Conservation (phyloP, 2,113 vertebrate genomes). For the Accipiter virgatus region DNA sequence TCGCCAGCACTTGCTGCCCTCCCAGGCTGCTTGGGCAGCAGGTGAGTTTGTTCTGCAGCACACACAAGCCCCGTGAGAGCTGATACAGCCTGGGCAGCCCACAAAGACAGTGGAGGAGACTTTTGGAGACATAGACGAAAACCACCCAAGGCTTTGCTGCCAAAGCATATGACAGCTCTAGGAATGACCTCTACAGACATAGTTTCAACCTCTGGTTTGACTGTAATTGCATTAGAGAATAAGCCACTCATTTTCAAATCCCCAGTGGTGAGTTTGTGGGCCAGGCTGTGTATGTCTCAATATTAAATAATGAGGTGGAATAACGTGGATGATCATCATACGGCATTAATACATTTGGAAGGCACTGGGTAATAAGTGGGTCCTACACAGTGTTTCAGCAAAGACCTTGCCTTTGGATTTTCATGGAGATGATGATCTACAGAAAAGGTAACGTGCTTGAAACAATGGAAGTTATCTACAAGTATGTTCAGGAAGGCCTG, state of each 20-base stretch:
- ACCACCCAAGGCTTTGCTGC: not conserved
- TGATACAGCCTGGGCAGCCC: not conserved
- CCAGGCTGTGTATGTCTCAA: not conserved
- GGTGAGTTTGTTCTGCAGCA: not conserved
- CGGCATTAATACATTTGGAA: not conserved
- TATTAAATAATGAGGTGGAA: not conserved
- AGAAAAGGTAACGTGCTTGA: not conserved
- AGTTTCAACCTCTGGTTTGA: not conserved
- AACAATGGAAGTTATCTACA: conserved; percentile 49
- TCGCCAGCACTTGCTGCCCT: not conserved
- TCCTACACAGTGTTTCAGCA: not conserved
- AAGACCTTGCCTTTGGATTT: not conserved
- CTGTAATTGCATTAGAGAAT: not conserved
- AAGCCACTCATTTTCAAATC: not conserved
- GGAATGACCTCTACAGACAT: not conserved
- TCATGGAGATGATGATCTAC: not conserved
- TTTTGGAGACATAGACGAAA: no score
- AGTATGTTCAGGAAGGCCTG: conserved; percentile 54
- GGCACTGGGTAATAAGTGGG: not conserved
- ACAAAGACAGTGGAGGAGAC: not conserved
- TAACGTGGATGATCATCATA: rapidly evolving
- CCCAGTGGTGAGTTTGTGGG: not conserved
- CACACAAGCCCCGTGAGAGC: not conserved
- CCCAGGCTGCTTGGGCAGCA: not conserved
- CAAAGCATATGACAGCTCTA: rapidly evolving